phyloP scores from a whole-genome alignment of 1,140 invertebrate species.

The Dermatophagoides farinae region DNA sequence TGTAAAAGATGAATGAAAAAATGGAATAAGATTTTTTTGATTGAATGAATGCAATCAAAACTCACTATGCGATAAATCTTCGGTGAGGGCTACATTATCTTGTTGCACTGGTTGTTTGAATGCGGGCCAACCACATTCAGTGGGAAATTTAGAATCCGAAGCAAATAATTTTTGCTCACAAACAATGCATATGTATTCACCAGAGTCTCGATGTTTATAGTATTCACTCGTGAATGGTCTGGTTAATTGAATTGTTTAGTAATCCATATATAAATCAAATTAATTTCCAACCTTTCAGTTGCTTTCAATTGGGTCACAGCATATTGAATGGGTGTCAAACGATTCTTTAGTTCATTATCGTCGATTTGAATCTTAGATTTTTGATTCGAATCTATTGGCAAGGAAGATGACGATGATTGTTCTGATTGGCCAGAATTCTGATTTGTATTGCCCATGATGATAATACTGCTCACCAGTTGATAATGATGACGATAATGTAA shows the following conservation, averaged over 20 bases:
- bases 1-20: constrained; percentile 66
- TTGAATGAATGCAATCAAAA: not conserved
- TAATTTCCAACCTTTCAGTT: constrained; percentile 48
- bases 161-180: constrained; percentile 14
- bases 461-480: not conserved
- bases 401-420: not conserved
- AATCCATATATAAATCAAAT: not conserved
- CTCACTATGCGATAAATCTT: constrained; percentile 6
- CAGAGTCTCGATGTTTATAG: constrained; percentile 55
- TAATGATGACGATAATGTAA: not conserved
- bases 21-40: constrained; percentile 38
- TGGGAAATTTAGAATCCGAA: constrained; percentile 14
- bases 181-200: constrained; percentile 15
- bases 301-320: constrained; percentile 86
- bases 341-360: not conserved
- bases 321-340: constrained; percentile 69
- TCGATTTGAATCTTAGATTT: not conserved
- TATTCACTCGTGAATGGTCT: constrained; percentile 57
- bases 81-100: constrained; percentile 1
- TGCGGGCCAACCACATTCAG: constrained; percentile 19
- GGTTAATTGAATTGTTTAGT: not conserved
- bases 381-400: not conserved
- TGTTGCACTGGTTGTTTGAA: constrained; percentile 26
- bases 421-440: not conserved
- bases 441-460: not conserved